Evolutionary conservation across 2,888 invertebrate species (phyloP).

Genomic region (Drosophila prolongata): DNA sequence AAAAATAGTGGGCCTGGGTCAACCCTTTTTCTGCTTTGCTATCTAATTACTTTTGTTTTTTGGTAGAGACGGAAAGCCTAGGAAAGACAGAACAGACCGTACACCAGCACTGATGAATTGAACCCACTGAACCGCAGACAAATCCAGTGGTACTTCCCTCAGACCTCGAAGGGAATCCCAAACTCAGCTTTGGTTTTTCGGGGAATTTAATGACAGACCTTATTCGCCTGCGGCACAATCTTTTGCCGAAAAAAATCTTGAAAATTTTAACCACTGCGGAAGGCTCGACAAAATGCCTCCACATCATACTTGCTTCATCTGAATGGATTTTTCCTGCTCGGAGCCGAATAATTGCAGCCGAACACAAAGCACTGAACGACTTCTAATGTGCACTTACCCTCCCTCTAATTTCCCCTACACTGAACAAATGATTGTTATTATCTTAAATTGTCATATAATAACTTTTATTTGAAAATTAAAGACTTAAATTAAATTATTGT

Average conservation of each 20-base stretch:
- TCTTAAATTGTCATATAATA: too few species aligned
- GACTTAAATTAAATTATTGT: too few species aligned
- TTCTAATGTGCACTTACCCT: conserved; percentile 18
- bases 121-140: conserved; percentile 30
- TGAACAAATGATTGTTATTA: not conserved
- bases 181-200: conserved; percentile 7
- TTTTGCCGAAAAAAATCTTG: not conserved
- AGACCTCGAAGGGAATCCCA: not conserved
- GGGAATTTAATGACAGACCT: not conserved
- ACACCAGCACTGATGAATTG: conserved; percentile 28
- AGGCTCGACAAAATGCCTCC: conserved; percentile 6
- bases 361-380: conserved; percentile 13
- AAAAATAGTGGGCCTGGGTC: conserved; percentile 25
- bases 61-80: not conserved
- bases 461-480: too few species aligned
- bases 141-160: conserved; percentile 23
- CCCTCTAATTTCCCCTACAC: conserved; percentile 1
- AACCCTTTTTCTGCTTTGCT: conserved; percentile 34
- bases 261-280: conserved; percentile 21
- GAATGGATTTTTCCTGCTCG: conserved; percentile 27
- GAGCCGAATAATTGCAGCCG: conserved; percentile 39
- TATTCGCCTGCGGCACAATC: not conserved
- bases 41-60: conserved; percentile 39
- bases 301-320: conserved; percentile 23
- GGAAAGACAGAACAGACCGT: not conserved